Evolutionary conservation across 2,888 invertebrate species (phyloP), one percentile per base, ranked within the genome.

Genomic region (Mimumesa dahlbomi): DNA sequence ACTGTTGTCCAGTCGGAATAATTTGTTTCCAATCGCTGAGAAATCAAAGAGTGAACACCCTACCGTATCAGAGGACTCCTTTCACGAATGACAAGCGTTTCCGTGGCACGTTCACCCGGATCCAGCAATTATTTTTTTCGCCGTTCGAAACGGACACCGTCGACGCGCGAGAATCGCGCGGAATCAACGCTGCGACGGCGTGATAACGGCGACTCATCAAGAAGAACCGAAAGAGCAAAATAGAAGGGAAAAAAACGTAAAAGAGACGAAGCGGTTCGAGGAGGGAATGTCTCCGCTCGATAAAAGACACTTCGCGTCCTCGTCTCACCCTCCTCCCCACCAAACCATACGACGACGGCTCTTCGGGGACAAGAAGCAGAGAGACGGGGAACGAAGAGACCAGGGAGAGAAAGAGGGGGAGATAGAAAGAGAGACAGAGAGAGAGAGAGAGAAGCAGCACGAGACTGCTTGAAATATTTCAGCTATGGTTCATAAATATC

Each of bases 221-320:
- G 49, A 13, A 36, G 36, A 25, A 29, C 18, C 54, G 52, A 61
- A 25, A 42, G 29, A 21, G 42, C 6, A n/a, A 40, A 40, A 21
- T 5, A 9, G 40, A 19, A n/a, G n/a, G n/a, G n/a, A n/a, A n/a
- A n/a, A 43, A 38, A 49, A 21, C 22, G 21, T 36, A 25, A 42
- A 25, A 31, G 34, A 14, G 40, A 50, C 45, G 31, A 46, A 42
- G 46, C 9, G 62, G 34, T 36, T 56, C 62, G 45, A 72, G 50
- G 45, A 45, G 70, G 58, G 64, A 64, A 43, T 36, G 59, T 65
- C 57, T 54, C 31, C 36, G 71, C 59, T 72, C 72, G 71, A 70
- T 72, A 70, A 72, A 70, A 65, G 72, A 56, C 65, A 58, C 59
- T 52, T 68, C 31, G 43, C 14, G 29, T 59, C 54, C 29, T 62